Evolutionary conservation across 2,888 invertebrate genomes (phyloP).

Genomic region (Megalurothrips usitatus): DNA sequence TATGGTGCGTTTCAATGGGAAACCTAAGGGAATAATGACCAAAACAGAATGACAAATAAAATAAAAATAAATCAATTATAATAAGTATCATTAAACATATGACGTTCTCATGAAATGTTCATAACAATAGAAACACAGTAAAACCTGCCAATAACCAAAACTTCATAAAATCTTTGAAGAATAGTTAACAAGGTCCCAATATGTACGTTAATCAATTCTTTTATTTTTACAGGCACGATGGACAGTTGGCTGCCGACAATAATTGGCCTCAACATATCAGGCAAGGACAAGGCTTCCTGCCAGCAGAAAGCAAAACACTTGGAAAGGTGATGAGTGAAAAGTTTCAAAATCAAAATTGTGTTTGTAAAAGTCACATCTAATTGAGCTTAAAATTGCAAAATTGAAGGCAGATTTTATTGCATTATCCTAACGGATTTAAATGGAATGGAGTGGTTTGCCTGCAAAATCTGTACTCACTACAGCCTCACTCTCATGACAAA

Average conservation of each 20-base stretch:
- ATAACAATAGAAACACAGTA: neutral
- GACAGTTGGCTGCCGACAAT: neutral
- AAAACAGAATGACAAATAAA: neutral
- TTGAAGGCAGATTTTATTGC: constrained; percentile 14
- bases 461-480: neutral
- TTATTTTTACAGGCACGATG: neutral
- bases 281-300: neutral
- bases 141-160: neutral
- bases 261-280: constrained; percentile 13
- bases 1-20: neutral
- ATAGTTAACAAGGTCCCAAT: neutral
- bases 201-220: neutral
- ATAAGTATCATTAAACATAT: constrained; percentile 7
- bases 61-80: constrained; percentile 1
- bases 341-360: neutral
- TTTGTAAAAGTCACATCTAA: neutral
- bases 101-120: neutral
- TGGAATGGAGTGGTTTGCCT: neutral
- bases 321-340: neutral
- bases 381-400: neutral
- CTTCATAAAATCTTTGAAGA: neutral
- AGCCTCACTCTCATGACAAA: neutral
- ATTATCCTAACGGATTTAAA: neutral
- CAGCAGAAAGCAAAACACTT: constrained; percentile 11
- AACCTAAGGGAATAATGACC: neutral